Conservation (phyloP, 2,888 invertebrate genomes). For the Hirtodrosophila confusa region DNA sequence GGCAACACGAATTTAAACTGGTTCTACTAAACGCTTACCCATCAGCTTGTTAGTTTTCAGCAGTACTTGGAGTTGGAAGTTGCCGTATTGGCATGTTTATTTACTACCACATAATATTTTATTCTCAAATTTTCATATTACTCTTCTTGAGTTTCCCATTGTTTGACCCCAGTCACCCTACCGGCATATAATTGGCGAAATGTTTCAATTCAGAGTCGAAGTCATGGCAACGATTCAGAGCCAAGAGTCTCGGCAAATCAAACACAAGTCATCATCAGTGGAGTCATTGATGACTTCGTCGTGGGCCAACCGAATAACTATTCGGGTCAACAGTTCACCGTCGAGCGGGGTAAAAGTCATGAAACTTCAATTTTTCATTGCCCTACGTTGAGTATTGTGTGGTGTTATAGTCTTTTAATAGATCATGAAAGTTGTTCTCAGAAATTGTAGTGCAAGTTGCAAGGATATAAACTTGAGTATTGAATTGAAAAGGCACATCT, state of each 20-base stretch:
- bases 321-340: constrained; percentile 73
- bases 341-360: constrained; percentile 41
- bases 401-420: constrained; percentile 9
- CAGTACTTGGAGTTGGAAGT: constrained; percentile 21
- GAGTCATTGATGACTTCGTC: constrained; percentile 67
- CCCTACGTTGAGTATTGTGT: constrained; percentile 19
- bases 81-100: constrained; percentile 51
- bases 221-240: constrained; percentile 13
- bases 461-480: too few species aligned
- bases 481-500: too few species aligned
- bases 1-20: constrained; percentile 24
- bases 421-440: not conserved
- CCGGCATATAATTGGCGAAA: constrained; percentile 64
- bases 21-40: constrained; percentile 20
- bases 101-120: constrained; percentile 23
- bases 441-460: too few species aligned
- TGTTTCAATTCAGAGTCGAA: constrained; percentile 62
- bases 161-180: constrained; percentile 53
- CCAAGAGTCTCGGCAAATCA: constrained; percentile 56
- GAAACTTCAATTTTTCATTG: constrained; percentile 54
- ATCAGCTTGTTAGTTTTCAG: constrained; percentile 5
- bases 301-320: constrained; percentile 61
- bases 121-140: constrained; percentile 27
- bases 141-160: constrained; percentile 31
- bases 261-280: constrained; percentile 67